A percentile compares a stretch with the other conserved stretches of the same genome.
Evolutionary conservation across 2,888 invertebrate species (phyloP).

Genomic region (Drosophila borealis): DNA sequence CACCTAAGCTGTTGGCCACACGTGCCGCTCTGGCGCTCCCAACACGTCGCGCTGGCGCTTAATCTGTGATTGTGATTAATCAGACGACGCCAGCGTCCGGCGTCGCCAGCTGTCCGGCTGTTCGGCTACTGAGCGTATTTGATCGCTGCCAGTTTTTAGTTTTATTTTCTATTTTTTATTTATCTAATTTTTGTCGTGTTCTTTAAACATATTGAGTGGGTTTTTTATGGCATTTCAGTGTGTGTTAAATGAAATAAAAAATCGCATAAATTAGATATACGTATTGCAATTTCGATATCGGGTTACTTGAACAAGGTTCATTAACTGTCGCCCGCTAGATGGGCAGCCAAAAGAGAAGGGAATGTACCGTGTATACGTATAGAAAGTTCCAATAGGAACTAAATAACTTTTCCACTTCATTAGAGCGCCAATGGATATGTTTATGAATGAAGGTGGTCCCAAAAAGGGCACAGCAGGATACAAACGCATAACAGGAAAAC

Average conservation of each 20-base stretch:
- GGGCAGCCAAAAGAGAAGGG: slow-evolving; percentile 62
- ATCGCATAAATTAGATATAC: slow-evolving; percentile 77
- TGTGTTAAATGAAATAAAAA: slow-evolving; percentile 75
- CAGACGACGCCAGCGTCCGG: slow-evolving; percentile 62
- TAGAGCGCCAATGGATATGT: slow-evolving; percentile 55
- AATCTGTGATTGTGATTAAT: slow-evolving; percentile 79
- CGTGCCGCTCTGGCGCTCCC: slow-evolving; percentile 54
- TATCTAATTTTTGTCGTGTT: slow-evolving; percentile 40
- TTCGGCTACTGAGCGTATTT: slow-evolving; percentile 72
- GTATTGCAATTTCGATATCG: slow-evolving; percentile 75
- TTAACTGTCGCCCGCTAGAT: slow-evolving; percentile 55
- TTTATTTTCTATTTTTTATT: slow-evolving; percentile 42
- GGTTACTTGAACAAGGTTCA: slow-evolving; percentile 78
- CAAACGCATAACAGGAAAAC: slow-evolving; percentile 65
- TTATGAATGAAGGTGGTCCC: slow-evolving; percentile 63
- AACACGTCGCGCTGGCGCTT: slow-evolving; percentile 66
- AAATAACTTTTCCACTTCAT: slow-evolving; percentile 54
- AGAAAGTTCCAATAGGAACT: slow-evolving; percentile 54
- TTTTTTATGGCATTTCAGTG: slow-evolving; percentile 67
- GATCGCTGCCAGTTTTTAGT: slow-evolving; percentile 53
- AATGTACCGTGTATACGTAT: slow-evolving; percentile 14
- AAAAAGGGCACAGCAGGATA: slow-evolving; percentile 66
- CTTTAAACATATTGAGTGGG: slow-evolving; percentile 69
- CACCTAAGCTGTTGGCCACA: slow-evolving; percentile 35
- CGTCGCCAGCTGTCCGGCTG: slow-evolving; percentile 56